A percentile compares a stretch with the other conserved stretches of the same genome.
These are phyloP conservation scores for Pantala flavescens DNA, from an alignment of 1,140 invertebrate genomes.

Conservation along the genomic window DNA sequence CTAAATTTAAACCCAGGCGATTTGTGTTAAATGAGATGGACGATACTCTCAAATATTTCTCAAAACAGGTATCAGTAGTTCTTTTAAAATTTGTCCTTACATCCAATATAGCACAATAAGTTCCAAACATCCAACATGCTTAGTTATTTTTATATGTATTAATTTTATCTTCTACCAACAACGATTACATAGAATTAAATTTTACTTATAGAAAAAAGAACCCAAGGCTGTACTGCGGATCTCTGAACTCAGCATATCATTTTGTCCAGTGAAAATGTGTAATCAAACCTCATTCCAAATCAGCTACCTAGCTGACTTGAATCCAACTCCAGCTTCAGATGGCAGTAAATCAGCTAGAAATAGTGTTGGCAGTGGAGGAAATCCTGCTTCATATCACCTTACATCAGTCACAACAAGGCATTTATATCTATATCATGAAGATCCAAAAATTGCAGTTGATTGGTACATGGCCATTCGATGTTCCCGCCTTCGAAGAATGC, in stretches of 20 bases:
- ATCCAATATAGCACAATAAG: constrained; percentile 9
- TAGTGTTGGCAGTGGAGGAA: not conserved
- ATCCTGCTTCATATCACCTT: not conserved
- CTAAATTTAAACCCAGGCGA: constrained; percentile 66
- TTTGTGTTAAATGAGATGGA: constrained; percentile 71
- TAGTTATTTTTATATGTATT: not conserved
- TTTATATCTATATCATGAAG: constrained; percentile 78
- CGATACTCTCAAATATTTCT: constrained; percentile 73
- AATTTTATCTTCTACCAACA: too few species aligned
- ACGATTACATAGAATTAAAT: too few species aligned
- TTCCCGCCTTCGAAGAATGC: constrained; percentile 68
- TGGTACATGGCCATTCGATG: constrained; percentile 84
- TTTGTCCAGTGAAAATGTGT: constrained; percentile 72
- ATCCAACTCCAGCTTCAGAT: not conserved
- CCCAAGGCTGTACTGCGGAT: constrained; percentile 73
- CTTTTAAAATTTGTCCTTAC: constrained; percentile 20
- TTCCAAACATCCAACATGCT: not conserved
- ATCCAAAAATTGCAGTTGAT: constrained; percentile 71
- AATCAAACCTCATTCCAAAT: constrained; percentile 71
- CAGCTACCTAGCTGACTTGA: constrained; percentile 66
- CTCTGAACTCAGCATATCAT: constrained; percentile 74
- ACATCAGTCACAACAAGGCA: constrained; percentile 56
- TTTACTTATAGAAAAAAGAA: constrained; percentile 42
- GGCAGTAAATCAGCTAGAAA: not conserved
- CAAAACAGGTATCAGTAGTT: constrained; percentile 54